These are phyloP conservation scores for Fulmarus glacialis DNA, from an alignment of 2,113 vertebrate genomes.

Conservation along the genomic window DNA sequence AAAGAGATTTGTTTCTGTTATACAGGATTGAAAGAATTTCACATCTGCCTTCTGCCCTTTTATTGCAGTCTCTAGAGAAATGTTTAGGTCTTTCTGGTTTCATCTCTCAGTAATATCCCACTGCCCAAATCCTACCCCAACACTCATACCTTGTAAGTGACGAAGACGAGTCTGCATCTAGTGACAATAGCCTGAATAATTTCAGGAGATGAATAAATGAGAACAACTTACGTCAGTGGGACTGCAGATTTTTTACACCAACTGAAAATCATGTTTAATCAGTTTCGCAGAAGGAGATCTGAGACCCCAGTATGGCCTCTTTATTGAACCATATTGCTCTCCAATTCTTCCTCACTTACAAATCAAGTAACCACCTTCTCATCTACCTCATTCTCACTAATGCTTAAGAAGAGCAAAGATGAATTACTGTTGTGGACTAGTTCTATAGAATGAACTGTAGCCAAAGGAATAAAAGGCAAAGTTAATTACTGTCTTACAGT, in stretches of 20 bases:
- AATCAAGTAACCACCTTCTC: neutral
- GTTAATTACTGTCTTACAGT: neutral
- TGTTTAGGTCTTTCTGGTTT: neutral
- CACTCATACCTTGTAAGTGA: neutral
- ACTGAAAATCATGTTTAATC: neutral
- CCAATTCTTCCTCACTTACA: neutral
- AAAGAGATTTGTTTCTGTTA: neutral
- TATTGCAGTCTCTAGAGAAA: neutral
- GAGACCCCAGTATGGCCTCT: neutral
- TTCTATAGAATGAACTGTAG: neutral
- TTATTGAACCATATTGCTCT: neutral
- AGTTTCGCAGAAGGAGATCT: neutral
- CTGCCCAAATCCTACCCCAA: neutral
- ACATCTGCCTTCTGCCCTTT: neutral
- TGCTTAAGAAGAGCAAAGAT: neutral
- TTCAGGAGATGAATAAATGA: neutral
- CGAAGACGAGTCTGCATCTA: neutral
- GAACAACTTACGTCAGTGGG: neutral
- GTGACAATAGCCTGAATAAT: neutral
- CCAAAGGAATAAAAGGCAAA: neutral
- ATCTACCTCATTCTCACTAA: neutral
- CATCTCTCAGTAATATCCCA: neutral
- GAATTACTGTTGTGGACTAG: neutral
- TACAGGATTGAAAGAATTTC: neutral
- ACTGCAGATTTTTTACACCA: neutral